Evolutionary conservation across 2,113 vertebrate genomes (phyloP), one percentile per base, ranked within the genome.

Genomic region (Crotalus helleri): DNA sequence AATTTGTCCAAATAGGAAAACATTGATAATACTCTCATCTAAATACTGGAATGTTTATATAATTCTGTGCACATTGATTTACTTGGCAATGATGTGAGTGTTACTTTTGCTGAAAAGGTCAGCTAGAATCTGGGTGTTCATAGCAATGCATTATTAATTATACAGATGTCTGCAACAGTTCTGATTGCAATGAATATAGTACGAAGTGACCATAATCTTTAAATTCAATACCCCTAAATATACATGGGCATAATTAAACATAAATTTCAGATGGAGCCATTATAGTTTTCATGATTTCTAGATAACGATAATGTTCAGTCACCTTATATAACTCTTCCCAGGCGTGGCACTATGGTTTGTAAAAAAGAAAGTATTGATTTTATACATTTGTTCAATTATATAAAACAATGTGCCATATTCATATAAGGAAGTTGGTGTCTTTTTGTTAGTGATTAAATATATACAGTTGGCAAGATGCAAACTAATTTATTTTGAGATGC

Each of bases 321-420:
- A 85, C 93, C 94, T 92, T 85, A 39, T 1, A 0, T 2, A 13
- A 64, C 88, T 89, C 85, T 94, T 96, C 87, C 58, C 19, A 0
- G 0, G 93, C 90, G 91, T 74, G 17, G 44, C 2, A 33, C 1
- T 29, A 59, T 0, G 39, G 17, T 92, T 89, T 95, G 0, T 13
- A 88, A 94, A 91, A 93, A 93, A 87, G 91, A 0, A 23, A 1
- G 13, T 59, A 94, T 46, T 91, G 96, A 92, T 93, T 87, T 54
- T 61, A 5, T 90, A 39, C 81, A 88, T 59, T 87, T 87, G 86
- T 85, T 92, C 95, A 92, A 57, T 93, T 90, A 90, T 88, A 92
- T 64, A 51, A 90, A 94, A 93, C 91, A 19, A 91, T 74, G n/a
- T 26, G 88, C 93, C 87, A 93, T 4, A 2, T 92, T 93, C 17